These are phyloP conservation scores for Poecile atricapillus DNA, from an alignment of 2,113 vertebrate species.

Conservation along the genomic window DNA sequence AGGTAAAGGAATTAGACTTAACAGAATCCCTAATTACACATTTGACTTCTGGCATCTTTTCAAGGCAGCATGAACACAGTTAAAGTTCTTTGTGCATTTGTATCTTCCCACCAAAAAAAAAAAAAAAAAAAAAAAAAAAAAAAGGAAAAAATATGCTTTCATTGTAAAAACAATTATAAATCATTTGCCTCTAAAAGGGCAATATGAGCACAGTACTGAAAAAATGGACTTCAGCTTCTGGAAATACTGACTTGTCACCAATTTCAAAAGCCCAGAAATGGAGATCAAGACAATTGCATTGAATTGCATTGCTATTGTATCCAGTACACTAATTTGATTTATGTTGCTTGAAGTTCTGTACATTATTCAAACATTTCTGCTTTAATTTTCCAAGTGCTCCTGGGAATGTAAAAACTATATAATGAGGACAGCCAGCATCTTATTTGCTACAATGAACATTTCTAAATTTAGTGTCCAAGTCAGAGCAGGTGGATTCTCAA, in stretches of 20 bases:
- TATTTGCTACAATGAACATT: not conserved
- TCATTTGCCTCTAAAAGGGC: not conserved
- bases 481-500: not conserved
- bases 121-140: not conserved
- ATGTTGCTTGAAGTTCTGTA: not conserved
- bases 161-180: not conserved
- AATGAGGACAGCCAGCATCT: not conserved
- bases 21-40: not conserved
- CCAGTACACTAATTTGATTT: not conserved
- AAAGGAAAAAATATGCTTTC: not conserved
- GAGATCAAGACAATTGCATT: not conserved
- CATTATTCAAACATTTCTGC: not conserved
- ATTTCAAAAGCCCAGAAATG: not conserved
- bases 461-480: not conserved
- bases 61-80: not conserved
- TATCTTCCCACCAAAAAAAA: not conserved
- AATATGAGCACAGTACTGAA: not conserved
- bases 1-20: conserved; percentile 18
- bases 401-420: not conserved
- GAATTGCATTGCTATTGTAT: not conserved
- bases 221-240: not conserved
- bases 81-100: not conserved
- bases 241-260: not conserved
- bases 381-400: not conserved
- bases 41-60: not conserved